A percentile compares a stretch with the other conserved stretches of the same genome.
These are phyloP conservation scores for Tetropium fuscum DNA, from an alignment of 2,888 invertebrate genomes.

Conservation along the genomic window DNA sequence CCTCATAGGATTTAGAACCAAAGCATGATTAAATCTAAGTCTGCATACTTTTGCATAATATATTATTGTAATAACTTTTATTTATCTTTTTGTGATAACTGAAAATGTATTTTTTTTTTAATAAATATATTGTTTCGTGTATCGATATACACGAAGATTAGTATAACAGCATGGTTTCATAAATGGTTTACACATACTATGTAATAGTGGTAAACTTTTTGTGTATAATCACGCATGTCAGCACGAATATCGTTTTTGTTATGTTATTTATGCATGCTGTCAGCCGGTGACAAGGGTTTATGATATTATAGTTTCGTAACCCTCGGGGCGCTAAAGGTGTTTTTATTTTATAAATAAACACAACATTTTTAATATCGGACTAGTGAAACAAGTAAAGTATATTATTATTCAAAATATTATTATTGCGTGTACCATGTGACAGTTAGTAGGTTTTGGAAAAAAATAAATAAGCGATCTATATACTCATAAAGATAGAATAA, in stretches of 20 bases:
- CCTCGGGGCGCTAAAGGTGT: constrained; percentile 12
- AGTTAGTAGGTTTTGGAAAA: too few relatives aligned
- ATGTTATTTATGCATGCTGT: constrained; percentile 18
- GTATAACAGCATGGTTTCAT: constrained; percentile 19
- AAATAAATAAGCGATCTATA: too few relatives aligned
- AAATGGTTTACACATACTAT: constrained; percentile 23
- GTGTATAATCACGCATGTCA: constrained; percentile 25
- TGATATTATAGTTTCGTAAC: constrained; percentile 24
- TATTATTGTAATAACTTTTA: too few relatives aligned
- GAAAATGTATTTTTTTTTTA: constrained; percentile 4
- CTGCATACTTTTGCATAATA: too few relatives aligned
- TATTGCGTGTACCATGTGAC: too few relatives aligned
- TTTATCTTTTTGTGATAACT: too few relatives aligned
- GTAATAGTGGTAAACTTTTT: constrained; percentile 17
- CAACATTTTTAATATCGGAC: too few relatives aligned
- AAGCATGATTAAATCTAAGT: too few relatives aligned
- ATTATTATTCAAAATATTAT: too few relatives aligned
- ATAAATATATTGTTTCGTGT: constrained; percentile 14
- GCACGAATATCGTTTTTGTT: constrained; percentile 25
- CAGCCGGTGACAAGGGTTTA: constrained; percentile 19
- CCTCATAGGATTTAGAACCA: too few relatives aligned
- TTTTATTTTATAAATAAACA: background rate
- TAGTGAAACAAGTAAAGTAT: too few relatives aligned
- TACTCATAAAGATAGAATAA: too few relatives aligned
- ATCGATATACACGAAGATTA: constrained; percentile 25